phyloP scores from a whole-genome alignment of 2,797 vertebrate genomes.

The Tragelaphus oryx region DNA sequence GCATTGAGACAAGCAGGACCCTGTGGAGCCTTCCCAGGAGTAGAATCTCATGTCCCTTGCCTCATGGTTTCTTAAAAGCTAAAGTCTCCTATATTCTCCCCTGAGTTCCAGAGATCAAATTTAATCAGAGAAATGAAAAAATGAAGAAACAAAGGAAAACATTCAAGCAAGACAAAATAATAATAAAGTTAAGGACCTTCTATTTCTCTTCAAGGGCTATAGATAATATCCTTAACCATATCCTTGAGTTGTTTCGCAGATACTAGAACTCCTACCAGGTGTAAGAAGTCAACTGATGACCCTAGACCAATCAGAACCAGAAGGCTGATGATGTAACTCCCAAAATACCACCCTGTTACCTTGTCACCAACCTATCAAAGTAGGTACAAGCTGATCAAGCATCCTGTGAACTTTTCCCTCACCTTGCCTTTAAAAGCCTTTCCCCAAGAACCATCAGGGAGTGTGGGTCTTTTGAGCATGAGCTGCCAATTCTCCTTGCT shows the following conservation, averaged over 20 bases:
- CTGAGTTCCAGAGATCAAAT: not conserved
- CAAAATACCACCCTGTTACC: not conserved
- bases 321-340: not conserved
- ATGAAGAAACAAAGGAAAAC: not conserved
- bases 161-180: not conserved
- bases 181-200: not conserved
- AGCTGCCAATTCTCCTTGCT: not conserved
- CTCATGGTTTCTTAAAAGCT: not conserved
- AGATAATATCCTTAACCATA: not conserved
- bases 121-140: not conserved
- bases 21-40: not conserved
- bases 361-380: not conserved
- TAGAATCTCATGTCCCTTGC: not conserved
- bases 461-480: not conserved
- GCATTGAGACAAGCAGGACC: not conserved
- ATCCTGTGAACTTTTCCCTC: not conserved
- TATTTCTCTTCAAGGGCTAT: not conserved
- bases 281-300: not conserved
- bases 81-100: not conserved
- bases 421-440: not conserved
- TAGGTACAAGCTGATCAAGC: not conserved
- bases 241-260: not conserved
- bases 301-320: not conserved
- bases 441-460: not conserved
- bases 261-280: not conserved